A percentile compares a stretch with the other conserved stretches of the same genome.
These are phyloP conservation scores for Leptopilina myrica DNA, from an alignment of 2,888 invertebrate genomes.

Conservation along the genomic window DNA sequence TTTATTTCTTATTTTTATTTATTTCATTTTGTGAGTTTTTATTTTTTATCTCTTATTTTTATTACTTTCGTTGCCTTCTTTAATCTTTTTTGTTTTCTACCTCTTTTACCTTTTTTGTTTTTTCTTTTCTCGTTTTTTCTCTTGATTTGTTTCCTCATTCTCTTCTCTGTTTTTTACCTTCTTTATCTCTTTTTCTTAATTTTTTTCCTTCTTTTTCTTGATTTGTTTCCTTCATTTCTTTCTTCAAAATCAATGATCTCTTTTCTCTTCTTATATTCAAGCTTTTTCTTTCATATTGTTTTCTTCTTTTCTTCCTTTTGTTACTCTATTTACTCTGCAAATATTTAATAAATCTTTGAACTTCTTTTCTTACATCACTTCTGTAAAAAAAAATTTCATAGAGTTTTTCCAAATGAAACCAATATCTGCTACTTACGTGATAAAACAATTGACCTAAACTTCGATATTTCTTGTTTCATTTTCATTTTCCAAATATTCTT, in stretches of 20 bases:
- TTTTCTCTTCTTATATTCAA: no score
- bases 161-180: constrained; percentile 7
- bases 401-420: constrained; percentile 19
- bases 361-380: background rate
- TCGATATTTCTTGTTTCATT: constrained; percentile 16
- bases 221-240: constrained; percentile 13
- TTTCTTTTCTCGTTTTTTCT: background rate
- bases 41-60: background rate
- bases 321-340: no score
- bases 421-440: background rate
- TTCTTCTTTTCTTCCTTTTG: constrained; percentile 30
- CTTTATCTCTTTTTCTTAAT: constrained; percentile 27
- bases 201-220: no score
- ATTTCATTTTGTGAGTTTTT: background rate
- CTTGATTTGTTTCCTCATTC: background rate
- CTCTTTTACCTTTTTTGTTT: background rate
- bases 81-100: constrained; percentile 3
- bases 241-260: no score
- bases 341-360: constrained; percentile 2
- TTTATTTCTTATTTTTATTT: constrained; percentile 1
- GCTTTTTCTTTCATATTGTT: constrained; percentile 10
- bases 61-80: constrained; percentile 30
- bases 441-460: background rate
- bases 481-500: constrained; percentile 11
- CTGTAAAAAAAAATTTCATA: background rate